A percentile compares a stretch with the other conserved stretches of the same genome.
phyloP scores from a whole-genome alignment of 2,113 vertebrate genomes.

The Columba livia region DNA sequence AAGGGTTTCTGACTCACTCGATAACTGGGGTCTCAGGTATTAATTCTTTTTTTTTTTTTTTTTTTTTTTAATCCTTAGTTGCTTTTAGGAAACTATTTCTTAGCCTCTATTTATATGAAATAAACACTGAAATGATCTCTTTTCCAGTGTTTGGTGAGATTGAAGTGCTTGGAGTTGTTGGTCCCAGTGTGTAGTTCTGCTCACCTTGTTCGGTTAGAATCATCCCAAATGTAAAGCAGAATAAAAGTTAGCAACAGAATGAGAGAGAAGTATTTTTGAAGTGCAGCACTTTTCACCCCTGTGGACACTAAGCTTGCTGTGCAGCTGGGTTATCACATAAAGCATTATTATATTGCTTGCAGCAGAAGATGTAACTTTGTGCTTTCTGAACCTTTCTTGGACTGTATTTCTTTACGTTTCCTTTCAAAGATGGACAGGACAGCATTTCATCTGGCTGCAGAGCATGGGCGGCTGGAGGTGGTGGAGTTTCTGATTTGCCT shows the following conservation, averaged over 20 bases:
- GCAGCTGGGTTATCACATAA: neutral
- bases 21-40: neutral
- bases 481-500: constrained; percentile 84
- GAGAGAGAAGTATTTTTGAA: neutral
- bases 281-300: neutral
- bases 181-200: neutral
- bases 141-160: neutral
- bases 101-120: neutral
- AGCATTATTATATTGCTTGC: neutral
- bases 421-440: constrained; percentile 77
- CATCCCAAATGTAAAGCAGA: neutral
- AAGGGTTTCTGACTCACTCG: neutral
- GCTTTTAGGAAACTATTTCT: neutral
- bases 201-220: neutral
- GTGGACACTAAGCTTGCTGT: neutral
- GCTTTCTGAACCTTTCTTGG: neutral
- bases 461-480: constrained; percentile 79
- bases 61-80: neutral
- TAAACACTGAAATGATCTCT: neutral
- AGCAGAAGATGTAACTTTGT: neutral
- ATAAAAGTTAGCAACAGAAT: neutral
- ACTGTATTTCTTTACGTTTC: neutral
- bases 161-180: neutral
- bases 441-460: constrained; percentile 84
- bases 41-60: neutral